Evolutionary conservation across 2,113 vertebrate genomes (phyloP).

Genomic region (Pseudopodoces humilis): DNA sequence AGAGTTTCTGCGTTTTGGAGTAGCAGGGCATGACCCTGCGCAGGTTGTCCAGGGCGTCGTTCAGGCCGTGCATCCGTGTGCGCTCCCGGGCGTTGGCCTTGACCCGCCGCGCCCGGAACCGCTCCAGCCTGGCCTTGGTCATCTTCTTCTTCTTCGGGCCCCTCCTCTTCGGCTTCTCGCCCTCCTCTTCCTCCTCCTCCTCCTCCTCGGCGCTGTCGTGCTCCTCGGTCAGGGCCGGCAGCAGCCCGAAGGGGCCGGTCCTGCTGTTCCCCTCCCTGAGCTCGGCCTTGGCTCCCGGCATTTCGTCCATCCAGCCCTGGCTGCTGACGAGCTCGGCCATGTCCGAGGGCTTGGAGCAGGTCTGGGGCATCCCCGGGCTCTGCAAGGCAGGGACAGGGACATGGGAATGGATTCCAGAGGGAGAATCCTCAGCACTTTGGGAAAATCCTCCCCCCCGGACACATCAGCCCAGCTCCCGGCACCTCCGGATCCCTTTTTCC

Average conservation of each 20-base stretch:
- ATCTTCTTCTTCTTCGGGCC: slow-evolving; percentile 99
- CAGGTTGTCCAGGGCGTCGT: slow-evolving; percentile 92
- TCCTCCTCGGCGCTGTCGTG: slow-evolving; percentile 72
- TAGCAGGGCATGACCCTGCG: slow-evolving; percentile 96
- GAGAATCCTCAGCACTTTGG: accelerated
- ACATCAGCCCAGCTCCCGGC: accelerated
- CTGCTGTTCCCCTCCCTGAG: slow-evolving; percentile 77
- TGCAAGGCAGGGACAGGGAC: slow-evolving; percentile 41
- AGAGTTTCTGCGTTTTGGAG: slow-evolving; percentile 96
- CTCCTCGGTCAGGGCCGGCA: slow-evolving; percentile 77
- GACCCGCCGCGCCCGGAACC: slow-evolving; percentile 86
- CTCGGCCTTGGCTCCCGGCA: slow-evolving; percentile 79
- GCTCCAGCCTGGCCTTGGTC: slow-evolving; percentile 92
- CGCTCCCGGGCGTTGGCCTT: slow-evolving; percentile 96
- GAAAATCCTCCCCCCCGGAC: neutral
- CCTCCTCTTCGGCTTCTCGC: slow-evolving; percentile 86
- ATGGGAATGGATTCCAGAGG: accelerated
- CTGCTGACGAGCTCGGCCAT: slow-evolving; percentile 82
- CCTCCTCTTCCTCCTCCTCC: slow-evolving; percentile 71
- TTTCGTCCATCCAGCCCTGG: slow-evolving; percentile 84
- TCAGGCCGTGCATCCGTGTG: slow-evolving; percentile 93
- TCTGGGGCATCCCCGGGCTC: slow-evolving; percentile 85
- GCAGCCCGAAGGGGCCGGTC: slow-evolving; percentile 68
- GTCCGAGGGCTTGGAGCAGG: slow-evolving; percentile 75
- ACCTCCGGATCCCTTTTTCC: accelerated